A percentile compares a stretch with the other conserved stretches of the same genome.
Evolutionary conservation across 2,797 vertebrate genomes (phyloP).

Genomic region (Intellagama lesueurii): DNA sequence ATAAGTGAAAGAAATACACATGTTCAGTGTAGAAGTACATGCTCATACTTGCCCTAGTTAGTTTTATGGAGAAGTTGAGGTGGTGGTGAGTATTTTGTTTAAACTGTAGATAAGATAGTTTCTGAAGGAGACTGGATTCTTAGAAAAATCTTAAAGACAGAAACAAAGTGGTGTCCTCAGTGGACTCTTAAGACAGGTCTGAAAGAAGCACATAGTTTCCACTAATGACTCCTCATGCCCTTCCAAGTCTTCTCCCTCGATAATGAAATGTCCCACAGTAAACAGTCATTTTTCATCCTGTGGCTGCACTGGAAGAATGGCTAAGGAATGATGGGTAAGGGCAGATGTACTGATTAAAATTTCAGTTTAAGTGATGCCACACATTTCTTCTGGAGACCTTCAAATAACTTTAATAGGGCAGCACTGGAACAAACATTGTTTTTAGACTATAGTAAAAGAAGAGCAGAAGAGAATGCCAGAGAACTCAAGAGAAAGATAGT

Average conservation of each 20-base stretch:
- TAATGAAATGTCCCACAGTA: constrained; percentile 3
- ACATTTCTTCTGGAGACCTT: constrained; percentile 12
- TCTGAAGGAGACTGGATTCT: constrained; percentile 5
- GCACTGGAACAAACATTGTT: neutral
- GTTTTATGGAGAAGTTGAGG: constrained; percentile 17
- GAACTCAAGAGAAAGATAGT: neutral
- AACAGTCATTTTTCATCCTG: constrained; percentile 31
- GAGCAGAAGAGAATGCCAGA: neutral
- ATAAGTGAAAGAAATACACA: neutral
- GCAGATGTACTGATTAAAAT: constrained; percentile 23
- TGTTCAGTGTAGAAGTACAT: constrained; percentile 27
- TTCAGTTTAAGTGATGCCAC: constrained; percentile 9
- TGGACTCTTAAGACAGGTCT: constrained; percentile 11
- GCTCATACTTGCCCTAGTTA: constrained; percentile 19
- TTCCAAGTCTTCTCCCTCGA: constrained; percentile 24
- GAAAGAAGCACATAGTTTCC: constrained; percentile 24
- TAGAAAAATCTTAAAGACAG: neutral
- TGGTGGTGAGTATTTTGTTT: constrained; percentile 20
- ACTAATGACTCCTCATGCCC: constrained; percentile 13
- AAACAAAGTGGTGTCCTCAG: constrained; percentile 26
- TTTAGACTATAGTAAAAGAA: neutral
- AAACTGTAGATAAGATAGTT: constrained; percentile 21
- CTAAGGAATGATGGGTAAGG: neutral
- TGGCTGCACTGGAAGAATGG: constrained; percentile 3
- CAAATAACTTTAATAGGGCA: constrained; percentile 12